Evolutionary conservation across 2,797 vertebrate species (phyloP).

Genomic region (Rhinatrema bivittatum): DNA sequence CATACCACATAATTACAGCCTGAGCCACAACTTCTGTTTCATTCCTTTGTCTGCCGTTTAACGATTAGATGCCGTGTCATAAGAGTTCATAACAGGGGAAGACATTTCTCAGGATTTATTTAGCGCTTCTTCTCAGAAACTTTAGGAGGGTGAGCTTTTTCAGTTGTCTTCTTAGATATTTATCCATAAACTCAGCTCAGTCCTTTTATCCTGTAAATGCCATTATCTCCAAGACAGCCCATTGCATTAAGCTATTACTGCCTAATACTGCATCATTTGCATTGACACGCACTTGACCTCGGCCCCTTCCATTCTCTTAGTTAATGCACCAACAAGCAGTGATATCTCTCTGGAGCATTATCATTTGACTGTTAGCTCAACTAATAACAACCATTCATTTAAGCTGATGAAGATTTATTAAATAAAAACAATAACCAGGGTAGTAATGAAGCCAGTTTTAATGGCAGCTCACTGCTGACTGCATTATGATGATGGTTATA

Average conservation of each 20-base stretch:
- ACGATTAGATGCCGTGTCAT: too few relatives aligned
- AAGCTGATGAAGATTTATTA: slow-evolving; percentile 56
- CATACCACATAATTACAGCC: too few relatives aligned
- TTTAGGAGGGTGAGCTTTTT: too few relatives aligned
- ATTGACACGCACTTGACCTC: slow-evolving; percentile 66
- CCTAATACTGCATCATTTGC: slow-evolving; percentile 65
- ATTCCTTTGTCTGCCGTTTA: too few relatives aligned
- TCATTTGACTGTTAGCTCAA: slow-evolving; percentile 55
- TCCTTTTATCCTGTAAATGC: slow-evolving; percentile 47
- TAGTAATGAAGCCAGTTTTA: slow-evolving; percentile 30
- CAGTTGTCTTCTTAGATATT: neutral
- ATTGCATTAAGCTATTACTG: slow-evolving; percentile 45
- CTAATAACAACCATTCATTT: slow-evolving; percentile 58
- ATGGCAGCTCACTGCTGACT: neutral
- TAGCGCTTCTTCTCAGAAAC: too few relatives aligned
- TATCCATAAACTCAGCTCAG: slow-evolving; percentile 35
- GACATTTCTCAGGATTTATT: too few relatives aligned
- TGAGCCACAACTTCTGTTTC: too few relatives aligned
- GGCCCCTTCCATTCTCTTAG: slow-evolving; percentile 20
- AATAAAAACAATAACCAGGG: slow-evolving; percentile 43
- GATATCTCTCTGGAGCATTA: slow-evolving; percentile 50
- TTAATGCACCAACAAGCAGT: slow-evolving; percentile 39
- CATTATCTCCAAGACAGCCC: slow-evolving; percentile 49
- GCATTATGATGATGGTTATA: too few relatives aligned
- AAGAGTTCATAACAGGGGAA: too few relatives aligned